phyloP scores from a whole-genome alignment of 2,113 vertebrate species.

The Python bivittatus region DNA sequence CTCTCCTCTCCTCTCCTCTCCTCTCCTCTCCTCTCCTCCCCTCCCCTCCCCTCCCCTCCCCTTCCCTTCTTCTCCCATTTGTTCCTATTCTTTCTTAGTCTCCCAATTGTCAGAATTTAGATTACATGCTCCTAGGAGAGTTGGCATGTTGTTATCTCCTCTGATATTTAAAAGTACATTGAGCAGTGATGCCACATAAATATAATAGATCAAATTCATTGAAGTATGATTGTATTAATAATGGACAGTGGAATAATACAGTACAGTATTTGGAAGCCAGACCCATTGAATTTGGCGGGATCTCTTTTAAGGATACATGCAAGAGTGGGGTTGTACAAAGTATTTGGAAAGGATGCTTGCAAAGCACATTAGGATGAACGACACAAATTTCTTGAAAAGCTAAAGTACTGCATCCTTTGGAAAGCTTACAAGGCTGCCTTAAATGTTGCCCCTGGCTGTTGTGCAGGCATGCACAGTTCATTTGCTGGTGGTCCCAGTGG shows the following conservation, averaged over 20 bases:
- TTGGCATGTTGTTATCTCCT: neutral
- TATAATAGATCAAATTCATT: neutral
- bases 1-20: too few species aligned
- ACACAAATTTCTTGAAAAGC: neutral
- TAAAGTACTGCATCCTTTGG: neutral
- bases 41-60: too few species aligned
- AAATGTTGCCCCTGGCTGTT: neutral
- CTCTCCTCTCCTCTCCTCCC: too few species aligned
- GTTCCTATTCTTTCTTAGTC: too few species aligned
- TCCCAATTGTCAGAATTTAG: neutral
- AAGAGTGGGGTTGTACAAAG: neutral
- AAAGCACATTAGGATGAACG: neutral
- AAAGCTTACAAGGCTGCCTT: neutral
- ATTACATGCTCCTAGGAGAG: neutral
- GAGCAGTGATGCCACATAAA: neutral
- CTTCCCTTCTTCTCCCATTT: neutral
- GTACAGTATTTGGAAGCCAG: neutral
- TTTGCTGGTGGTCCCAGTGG: neutral
- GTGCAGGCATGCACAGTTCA: neutral
- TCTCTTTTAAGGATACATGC: neutral
- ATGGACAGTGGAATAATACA: neutral
- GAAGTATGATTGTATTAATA: neutral
- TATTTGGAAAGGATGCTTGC: neutral
- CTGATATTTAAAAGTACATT: neutral
- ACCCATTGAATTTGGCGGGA: neutral